Conservation (phyloP, 2,888 invertebrate species). For the Ommatoiulus sabulosus region DNA sequence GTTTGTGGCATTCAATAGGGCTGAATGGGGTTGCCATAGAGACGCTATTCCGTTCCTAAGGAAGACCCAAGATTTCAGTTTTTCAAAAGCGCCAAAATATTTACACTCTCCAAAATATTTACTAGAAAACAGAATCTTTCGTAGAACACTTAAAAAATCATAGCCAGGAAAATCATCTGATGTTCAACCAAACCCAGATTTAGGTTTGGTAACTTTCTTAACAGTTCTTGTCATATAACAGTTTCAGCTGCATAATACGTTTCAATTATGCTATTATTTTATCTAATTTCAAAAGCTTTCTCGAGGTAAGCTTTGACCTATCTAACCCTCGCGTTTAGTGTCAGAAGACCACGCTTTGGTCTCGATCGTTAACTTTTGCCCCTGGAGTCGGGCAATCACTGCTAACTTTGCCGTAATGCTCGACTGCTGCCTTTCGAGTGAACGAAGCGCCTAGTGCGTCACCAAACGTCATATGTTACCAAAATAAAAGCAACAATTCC, state of each 20-base stretch:
- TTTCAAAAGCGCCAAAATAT: neutral
- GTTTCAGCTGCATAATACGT: too few relatives aligned
- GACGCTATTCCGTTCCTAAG: neutral
- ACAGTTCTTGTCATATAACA: too few relatives aligned
- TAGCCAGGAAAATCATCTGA: neutral
- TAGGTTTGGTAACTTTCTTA: too few relatives aligned
- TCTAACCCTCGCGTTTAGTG: too few relatives aligned
- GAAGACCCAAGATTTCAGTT: neutral
- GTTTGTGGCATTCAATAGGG: neutral
- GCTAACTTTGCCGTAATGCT: neutral
- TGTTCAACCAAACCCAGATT: too few relatives aligned
- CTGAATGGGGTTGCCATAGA: conserved; percentile 10
- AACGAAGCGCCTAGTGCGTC: neutral
- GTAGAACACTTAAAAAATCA: neutral
- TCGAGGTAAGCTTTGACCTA: too few relatives aligned
- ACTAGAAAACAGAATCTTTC: neutral
- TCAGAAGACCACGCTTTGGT: too few relatives aligned
- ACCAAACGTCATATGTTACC: neutral
- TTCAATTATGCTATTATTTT: too few relatives aligned
- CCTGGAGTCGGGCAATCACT: neutral
- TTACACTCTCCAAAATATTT: neutral
- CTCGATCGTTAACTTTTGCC: neutral
- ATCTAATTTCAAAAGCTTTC: too few relatives aligned
- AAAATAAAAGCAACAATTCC: neutral
- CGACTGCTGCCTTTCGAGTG: neutral